phyloP scores from a whole-genome alignment of 2,113 vertebrate species.

The Pongo abelii region DNA sequence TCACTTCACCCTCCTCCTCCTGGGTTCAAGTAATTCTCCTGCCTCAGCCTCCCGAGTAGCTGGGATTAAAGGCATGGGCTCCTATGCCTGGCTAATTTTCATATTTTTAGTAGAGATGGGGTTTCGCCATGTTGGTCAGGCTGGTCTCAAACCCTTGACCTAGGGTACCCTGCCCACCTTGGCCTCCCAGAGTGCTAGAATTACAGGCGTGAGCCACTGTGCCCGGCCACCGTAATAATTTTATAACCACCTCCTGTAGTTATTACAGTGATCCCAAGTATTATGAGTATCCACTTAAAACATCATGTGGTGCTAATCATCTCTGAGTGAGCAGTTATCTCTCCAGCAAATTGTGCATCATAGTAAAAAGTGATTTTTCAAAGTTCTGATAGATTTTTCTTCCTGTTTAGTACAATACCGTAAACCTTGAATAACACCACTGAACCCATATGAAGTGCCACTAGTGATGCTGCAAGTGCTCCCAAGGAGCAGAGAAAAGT shows the following conservation, averaged over 20 bases:
- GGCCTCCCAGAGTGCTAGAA: too few relatives aligned
- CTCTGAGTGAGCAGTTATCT: neutral
- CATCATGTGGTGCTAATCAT: neutral
- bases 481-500: neutral
- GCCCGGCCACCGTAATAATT: neutral
- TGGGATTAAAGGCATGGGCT: too few relatives aligned
- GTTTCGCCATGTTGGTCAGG: too few relatives aligned
- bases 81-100: too few relatives aligned
- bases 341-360: neutral
- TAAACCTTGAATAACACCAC: neutral
- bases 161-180: too few relatives aligned
- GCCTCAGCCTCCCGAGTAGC: too few relatives aligned
- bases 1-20: too few relatives aligned
- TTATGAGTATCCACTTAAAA: neutral
- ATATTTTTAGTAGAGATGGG: too few relatives aligned
- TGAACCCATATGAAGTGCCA: neutral
- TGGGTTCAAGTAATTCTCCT: too few relatives aligned
- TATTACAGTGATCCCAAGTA: neutral
- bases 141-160: too few relatives aligned
- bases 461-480: neutral
- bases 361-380: neutral
- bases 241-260: neutral
- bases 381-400: neutral
- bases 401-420: neutral
- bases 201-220: too few relatives aligned